Evolutionary conservation across 1,140 invertebrate genomes (phyloP).

Genomic region (Portunus trituberculatus): DNA sequence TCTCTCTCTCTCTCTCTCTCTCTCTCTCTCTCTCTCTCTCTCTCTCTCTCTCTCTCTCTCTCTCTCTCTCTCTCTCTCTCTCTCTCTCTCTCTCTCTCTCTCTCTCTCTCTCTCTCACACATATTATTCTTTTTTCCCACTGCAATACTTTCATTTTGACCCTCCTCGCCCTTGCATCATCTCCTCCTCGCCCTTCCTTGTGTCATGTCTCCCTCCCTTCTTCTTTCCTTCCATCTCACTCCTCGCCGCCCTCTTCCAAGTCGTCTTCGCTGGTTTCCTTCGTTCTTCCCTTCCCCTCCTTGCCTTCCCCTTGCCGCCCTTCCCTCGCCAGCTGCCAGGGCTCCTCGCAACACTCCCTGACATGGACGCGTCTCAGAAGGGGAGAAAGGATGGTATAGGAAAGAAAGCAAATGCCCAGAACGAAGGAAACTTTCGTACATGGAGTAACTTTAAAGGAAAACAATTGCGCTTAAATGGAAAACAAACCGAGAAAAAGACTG

Average conservation of each 20-base stretch:
- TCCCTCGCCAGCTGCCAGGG: background rate
- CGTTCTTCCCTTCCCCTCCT: background rate
- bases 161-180: background rate
- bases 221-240: background rate
- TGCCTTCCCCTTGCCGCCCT: background rate
- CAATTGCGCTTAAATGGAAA: background rate
- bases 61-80: no score
- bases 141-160: background rate
- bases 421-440: background rate
- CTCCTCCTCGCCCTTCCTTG: background rate
- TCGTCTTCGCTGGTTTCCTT: background rate
- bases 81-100: conserved; percentile 28
- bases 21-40: no score
- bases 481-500: background rate
- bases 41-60: no score
- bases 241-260: background rate
- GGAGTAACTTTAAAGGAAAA: background rate
- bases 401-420: background rate
- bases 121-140: background rate
- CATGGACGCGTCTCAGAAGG: background rate
- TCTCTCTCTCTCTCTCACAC: conserved; percentile 16
- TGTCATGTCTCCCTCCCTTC: background rate
- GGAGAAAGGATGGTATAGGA: conserved; percentile 5
- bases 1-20: background rate
- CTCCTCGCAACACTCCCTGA: background rate